Evolutionary conservation across 2,888 invertebrate genomes (phyloP), one percentile per base, ranked within the genome.

Genomic region (Conops quadrifasciatus): DNA sequence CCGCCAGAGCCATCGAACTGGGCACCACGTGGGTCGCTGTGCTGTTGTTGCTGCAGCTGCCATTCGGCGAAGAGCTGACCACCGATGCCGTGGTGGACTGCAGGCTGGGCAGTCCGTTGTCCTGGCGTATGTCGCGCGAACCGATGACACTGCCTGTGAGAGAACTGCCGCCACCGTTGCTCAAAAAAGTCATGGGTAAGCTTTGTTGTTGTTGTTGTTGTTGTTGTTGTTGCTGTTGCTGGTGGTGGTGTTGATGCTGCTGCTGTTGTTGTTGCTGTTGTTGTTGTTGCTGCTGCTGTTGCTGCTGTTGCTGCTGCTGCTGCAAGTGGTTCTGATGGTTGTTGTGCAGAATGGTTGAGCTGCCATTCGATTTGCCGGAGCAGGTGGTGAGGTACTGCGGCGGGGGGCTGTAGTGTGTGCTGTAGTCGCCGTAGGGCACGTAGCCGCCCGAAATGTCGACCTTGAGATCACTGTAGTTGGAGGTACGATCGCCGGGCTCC

Each of bases 381-480:
- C 84, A 84, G 2, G 85, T 85, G 45, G 84, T 85, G 60, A 85
- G 72, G 75, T 85, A 85, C 73, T 85, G 86, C 0, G 86, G 90
- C 5, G 95, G 94, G 2, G 95, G 95, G 80, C 93, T 94, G 86
- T 95, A 96, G 84, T 96, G 95, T 45, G 94, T 90, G 9, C 92
- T 90, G 83, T 94, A 96, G 84, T 96, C 95, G 62, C 94, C 94
- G 84, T 95, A 96, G 0, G 94, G 94, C 72, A 85, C 85, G 76
- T 85, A 83, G 59, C 85, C 85, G 2, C 95, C 95, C 72, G 95
- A 89, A 74, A 96, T 89, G 86, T 96, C 96, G 76, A 95, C 89
- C 86, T 96, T 96, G 82, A 96, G 88, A 87, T 96, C 96, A 76
- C 96, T 96, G 80, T 96, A 95, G 83, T 95, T 95, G 67, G 96